phyloP scores from a whole-genome alignment of 2,888 invertebrate species.

The Ochropleura leucogaster region DNA sequence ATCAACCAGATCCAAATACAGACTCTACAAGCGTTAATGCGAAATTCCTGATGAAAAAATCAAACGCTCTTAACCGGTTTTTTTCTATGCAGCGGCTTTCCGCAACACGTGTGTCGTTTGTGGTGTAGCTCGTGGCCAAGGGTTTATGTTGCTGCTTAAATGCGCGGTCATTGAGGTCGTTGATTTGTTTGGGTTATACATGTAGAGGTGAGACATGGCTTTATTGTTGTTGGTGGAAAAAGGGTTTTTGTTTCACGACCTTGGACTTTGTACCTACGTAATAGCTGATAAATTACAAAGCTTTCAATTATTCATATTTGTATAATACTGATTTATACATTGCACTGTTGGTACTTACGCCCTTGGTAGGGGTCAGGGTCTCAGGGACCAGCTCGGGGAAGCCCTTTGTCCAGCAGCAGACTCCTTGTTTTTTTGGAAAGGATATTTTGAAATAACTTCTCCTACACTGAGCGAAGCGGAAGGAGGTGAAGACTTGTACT shows the following conservation, averaged over 20 bases:
- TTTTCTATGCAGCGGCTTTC: background rate
- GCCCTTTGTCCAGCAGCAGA: background rate
- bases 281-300: background rate
- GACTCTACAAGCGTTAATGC: too few relatives aligned
- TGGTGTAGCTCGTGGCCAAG: background rate
- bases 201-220: constrained; percentile 8
- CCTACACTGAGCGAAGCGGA: too few relatives aligned
- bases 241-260: background rate
- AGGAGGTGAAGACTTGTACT: too few relatives aligned
- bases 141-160: constrained; percentile 11
- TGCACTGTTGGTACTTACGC: background rate
- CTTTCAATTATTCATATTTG: background rate
- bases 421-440: too few relatives aligned
- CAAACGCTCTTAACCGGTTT: too few relatives aligned
- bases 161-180: background rate
- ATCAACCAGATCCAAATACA: too few relatives aligned
- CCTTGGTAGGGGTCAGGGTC: background rate
- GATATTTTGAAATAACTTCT: too few relatives aligned
- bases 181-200: constrained; percentile 16
- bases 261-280: background rate
- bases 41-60: too few relatives aligned
- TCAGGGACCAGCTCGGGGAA: background rate
- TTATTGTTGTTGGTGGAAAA: constrained; percentile 3
- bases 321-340: background rate
- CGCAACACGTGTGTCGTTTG: background rate